A percentile compares a stretch with the other conserved stretches of the same genome.
Conservation (phyloP, 2,888 invertebrate species). For the Pterostichus madidus region DNA sequence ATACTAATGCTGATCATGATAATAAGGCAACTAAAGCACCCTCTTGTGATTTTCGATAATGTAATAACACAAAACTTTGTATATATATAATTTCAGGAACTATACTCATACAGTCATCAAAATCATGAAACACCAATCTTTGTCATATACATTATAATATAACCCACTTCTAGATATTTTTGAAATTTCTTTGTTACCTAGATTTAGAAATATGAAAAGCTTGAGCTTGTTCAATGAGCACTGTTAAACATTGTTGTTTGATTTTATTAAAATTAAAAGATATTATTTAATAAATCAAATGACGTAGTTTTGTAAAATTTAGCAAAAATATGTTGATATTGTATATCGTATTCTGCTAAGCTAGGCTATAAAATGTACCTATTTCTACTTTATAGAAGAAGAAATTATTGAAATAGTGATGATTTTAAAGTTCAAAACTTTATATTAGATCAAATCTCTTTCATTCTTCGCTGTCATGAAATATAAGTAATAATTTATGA, state of each 20-base stretch:
- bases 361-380: slow-evolving; percentile 55
- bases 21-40: slow-evolving; percentile 58
- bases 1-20: slow-evolving; percentile 65
- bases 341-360: slow-evolving; percentile 58
- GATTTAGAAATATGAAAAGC: slow-evolving; percentile 56
- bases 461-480: slow-evolving; percentile 47
- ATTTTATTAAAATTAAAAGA: slow-evolving; percentile 57
- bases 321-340: slow-evolving; percentile 58
- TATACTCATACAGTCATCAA: slow-evolving; percentile 44
- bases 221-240: slow-evolving; percentile 60
- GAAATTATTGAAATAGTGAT: slow-evolving; percentile 41
- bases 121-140: slow-evolving; percentile 54
- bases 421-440: slow-evolving; percentile 46
- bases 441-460: slow-evolving; percentile 43
- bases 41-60: slow-evolving; percentile 61
- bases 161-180: slow-evolving; percentile 52
- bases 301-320: slow-evolving; percentile 60
- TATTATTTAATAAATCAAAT: slow-evolving; percentile 58
- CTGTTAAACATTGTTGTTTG: slow-evolving; percentile 65
- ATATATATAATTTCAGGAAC: slow-evolving; percentile 57
- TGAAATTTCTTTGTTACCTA: slow-evolving; percentile 61
- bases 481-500: slow-evolving; percentile 39
- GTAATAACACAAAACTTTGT: slow-evolving; percentile 57
- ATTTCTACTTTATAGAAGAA: slow-evolving; percentile 42
- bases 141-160: slow-evolving; percentile 31